Percentiles rank a stretch among this genome's conserved stretches.
Conservation (phyloP, 1,140 invertebrate species). For the Ctenoplectra terminalis region DNA sequence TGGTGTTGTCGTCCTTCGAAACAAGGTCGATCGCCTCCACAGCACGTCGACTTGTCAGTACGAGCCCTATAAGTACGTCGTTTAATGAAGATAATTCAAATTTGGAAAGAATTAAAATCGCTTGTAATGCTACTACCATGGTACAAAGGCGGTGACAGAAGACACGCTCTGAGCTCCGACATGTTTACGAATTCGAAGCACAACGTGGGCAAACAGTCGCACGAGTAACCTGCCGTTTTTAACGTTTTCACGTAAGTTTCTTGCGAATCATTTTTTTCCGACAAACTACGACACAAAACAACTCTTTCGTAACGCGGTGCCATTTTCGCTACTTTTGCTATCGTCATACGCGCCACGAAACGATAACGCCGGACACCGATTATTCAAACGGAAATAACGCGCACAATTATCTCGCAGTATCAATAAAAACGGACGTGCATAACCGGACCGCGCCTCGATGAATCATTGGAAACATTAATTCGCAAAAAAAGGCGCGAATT, state of each 20-base stretch:
- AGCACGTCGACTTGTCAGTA: slow-evolving; percentile 79
- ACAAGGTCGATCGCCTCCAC: slow-evolving; percentile 73
- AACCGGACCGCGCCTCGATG: background rate
- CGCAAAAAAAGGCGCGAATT: background rate
- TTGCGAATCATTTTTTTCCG: slow-evolving; percentile 69
- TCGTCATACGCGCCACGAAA: background rate
- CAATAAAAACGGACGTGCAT: background rate
- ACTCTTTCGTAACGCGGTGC: slow-evolving; percentile 60
- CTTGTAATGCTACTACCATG: slow-evolving; percentile 70
- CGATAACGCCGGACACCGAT: too few relatives aligned
- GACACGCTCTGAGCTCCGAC: slow-evolving; percentile 62
- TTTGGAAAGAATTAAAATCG: background rate
- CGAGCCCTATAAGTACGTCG: slow-evolving; percentile 68
- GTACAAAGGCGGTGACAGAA: slow-evolving; percentile 68
- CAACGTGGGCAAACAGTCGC: slow-evolving; percentile 74
- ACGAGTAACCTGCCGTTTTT: slow-evolving; percentile 72
- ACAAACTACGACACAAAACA: slow-evolving; percentile 75
- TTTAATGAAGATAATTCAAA: background rate
- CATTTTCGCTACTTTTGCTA: slow-evolving; percentile 34
- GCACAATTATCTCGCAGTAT: background rate
- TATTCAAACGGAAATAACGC: background rate
- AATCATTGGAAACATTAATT: too few relatives aligned
- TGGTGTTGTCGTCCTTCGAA: slow-evolving; percentile 52
- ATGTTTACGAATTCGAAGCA: slow-evolving; percentile 76
- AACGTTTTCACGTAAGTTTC: slow-evolving; percentile 73